Evolutionary conservation across 2,797 vertebrate genomes (phyloP).

Genomic region (Okamejei kenojei): DNA sequence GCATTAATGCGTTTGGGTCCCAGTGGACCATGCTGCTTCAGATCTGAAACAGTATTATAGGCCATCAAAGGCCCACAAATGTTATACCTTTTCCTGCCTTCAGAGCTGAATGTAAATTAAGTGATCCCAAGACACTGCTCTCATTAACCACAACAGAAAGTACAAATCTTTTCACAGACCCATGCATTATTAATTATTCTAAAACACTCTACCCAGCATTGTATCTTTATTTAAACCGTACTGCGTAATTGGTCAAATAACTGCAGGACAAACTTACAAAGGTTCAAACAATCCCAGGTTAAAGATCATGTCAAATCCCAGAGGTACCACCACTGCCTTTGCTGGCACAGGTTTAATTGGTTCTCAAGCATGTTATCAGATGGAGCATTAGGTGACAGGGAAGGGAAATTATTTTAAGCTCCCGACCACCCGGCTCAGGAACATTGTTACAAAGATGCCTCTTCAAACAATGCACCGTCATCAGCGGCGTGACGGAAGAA

Average conservation of each 20-base stretch:
- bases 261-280: background rate
- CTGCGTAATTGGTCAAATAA: background rate
- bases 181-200: slow-evolving; percentile 21
- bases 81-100: background rate
- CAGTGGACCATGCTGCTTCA: background rate
- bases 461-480: background rate
- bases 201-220: background rate
- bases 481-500: background rate
- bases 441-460: background rate
- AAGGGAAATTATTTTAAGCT: background rate
- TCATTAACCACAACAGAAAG: slow-evolving; percentile 1
- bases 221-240: background rate
- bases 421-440: background rate
- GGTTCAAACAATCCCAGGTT: background rate
- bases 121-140: slow-evolving; percentile 13
- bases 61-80: background rate
- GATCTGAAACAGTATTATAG: background rate
- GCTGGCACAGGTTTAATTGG: background rate
- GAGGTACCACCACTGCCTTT: background rate
- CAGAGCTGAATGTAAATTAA: background rate
- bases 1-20: background rate
- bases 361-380: background rate
- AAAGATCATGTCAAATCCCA: background rate
- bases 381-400: background rate
- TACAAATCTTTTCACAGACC: background rate